These are phyloP conservation scores for Tetrao urogallus DNA, from an alignment of 2,113 vertebrate species.

Conservation along the genomic window DNA sequence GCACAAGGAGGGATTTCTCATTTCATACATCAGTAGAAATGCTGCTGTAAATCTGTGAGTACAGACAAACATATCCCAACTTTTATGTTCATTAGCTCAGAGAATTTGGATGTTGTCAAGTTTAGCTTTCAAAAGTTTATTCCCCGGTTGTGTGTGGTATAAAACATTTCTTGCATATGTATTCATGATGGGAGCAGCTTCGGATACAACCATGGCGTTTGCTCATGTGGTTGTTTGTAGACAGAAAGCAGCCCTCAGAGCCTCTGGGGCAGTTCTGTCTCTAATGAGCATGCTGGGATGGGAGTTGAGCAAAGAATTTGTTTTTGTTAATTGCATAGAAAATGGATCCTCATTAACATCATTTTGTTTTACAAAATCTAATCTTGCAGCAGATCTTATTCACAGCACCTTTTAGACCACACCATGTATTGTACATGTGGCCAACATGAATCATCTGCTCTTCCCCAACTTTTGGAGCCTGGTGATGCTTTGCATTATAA, in stretches of 20 bases:
- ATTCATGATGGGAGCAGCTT: background rate
- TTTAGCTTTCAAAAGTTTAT: background rate
- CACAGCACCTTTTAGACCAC: accelerated
- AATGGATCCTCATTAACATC: background rate
- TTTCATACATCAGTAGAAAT: conserved; percentile 58
- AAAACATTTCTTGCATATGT: background rate
- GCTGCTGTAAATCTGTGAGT: background rate
- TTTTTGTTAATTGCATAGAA: background rate
- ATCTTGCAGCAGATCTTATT: background rate
- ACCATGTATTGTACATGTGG: background rate
- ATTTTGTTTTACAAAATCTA: background rate
- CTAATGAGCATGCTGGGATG: background rate
- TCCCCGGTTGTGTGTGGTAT: background rate
- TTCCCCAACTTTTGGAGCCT: background rate
- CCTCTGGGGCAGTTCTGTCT: background rate
- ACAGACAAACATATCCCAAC: background rate
- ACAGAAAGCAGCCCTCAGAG: background rate
- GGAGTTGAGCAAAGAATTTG: background rate
- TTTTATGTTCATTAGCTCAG: conserved; percentile 5
- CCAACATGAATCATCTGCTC: background rate
- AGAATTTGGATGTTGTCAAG: background rate
- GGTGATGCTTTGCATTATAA: background rate
- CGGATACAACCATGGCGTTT: background rate
- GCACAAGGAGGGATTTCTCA: conserved; percentile 14
- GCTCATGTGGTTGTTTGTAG: background rate